phyloP scores from a whole-genome alignment of 2,888 invertebrate species.

The Drosophila paracracens region DNA sequence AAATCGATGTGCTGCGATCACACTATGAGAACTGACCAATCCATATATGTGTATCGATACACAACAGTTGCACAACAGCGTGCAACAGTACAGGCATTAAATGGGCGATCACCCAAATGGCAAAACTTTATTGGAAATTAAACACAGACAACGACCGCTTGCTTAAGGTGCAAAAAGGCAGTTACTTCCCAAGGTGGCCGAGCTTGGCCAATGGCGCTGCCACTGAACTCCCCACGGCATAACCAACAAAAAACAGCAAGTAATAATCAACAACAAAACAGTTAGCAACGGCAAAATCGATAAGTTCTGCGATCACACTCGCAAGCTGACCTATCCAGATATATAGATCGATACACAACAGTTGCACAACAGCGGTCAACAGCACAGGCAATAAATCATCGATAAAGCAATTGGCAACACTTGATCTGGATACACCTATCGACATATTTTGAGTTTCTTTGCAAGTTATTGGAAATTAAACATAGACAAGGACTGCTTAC shows the following conservation, averaged over 20 bases:
- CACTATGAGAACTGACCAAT: background rate
- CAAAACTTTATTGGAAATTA: background rate
- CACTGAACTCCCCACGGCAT: background rate
- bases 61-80: conserved; percentile 5
- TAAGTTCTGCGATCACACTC: conserved; percentile 23
- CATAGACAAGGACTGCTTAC: background rate
- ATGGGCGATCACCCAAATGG: conserved; percentile 1
- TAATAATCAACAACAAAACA: conserved; percentile 21
- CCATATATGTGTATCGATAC: background rate
- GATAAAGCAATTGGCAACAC: background rate
- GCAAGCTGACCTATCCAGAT: background rate
- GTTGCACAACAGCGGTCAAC: background rate
- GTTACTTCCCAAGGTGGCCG: conserved; percentile 25
- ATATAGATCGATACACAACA: background rate
- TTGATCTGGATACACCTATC: background rate
- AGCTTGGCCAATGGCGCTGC: background rate
- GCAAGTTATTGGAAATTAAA: conserved; percentile 12
- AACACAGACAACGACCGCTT: background rate
- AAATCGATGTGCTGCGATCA: conserved; percentile 41
- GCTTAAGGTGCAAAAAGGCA: conserved; percentile 29
- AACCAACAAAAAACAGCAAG: conserved; percentile 5
- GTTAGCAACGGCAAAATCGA: conserved; percentile 34
- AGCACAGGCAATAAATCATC: background rate
- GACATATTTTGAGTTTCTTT: background rate
- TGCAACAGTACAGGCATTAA: background rate